Percentiles rank a stretch among this genome's conserved stretches.
Conservation (phyloP, 2,113 vertebrate genomes). For the Tragelaphus strepsiceros region DNA sequence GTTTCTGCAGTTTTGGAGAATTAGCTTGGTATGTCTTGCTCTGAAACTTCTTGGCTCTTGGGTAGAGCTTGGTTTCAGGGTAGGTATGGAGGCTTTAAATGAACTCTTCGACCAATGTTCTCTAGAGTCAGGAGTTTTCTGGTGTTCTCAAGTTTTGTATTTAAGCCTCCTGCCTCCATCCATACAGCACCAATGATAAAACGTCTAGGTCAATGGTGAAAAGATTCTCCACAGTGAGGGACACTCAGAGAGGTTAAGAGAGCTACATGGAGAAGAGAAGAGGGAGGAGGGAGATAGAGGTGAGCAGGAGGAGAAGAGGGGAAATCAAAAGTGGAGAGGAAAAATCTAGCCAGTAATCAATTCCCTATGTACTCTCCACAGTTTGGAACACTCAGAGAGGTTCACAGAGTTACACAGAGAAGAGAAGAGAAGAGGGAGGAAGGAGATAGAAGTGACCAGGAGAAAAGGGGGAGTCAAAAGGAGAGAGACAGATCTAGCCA, state of each 20-base stretch:
- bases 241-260: not conserved
- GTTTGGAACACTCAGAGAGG: too few relatives aligned
- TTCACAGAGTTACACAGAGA: not conserved
- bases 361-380: too few relatives aligned
- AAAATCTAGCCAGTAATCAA: not conserved
- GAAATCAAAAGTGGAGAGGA: not conserved
- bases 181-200: not conserved
- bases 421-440: not conserved
- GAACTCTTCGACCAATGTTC: not conserved
- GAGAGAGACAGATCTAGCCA: not conserved
- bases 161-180: not conserved
- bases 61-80: too few relatives aligned
- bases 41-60: too few relatives aligned
- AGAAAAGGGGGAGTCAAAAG: not conserved
- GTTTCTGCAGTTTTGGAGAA: too few relatives aligned
- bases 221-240: not conserved
- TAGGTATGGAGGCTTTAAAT: not conserved
- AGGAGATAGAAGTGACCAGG: not conserved
- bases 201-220: not conserved
- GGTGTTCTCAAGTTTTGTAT: not conserved
- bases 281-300: not conserved
- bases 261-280: not conserved
- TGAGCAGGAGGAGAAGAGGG: not conserved
- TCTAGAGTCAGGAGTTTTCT: not conserved
- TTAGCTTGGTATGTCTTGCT: too few relatives aligned